These are phyloP conservation scores for Aleadryas rufinucha DNA, from an alignment of 2,113 vertebrate species.

Conservation along the genomic window DNA sequence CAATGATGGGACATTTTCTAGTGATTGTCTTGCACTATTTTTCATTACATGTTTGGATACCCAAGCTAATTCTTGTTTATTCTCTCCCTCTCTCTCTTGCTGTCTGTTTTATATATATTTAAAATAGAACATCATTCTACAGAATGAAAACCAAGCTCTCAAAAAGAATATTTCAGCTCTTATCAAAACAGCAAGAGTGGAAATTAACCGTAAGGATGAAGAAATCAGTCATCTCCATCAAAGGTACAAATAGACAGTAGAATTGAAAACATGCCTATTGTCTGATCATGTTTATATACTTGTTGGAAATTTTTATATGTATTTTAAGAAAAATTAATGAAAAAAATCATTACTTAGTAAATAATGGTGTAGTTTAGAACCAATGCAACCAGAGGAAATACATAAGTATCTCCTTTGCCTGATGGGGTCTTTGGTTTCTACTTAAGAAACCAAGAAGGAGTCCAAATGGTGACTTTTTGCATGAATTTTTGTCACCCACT, in stretches of 20 bases:
- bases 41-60: not conserved
- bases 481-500: not conserved
- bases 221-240: slow-evolving; percentile 88
- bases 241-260: slow-evolving; percentile 68
- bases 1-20: not conserved
- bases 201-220: slow-evolving; percentile 91
- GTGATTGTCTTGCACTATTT: not conserved
- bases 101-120: not conserved
- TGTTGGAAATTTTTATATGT: not conserved
- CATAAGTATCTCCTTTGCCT: not conserved
- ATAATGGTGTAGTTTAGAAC: not conserved
- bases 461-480: not conserved
- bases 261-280: not conserved
- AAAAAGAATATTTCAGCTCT: slow-evolving; percentile 97
- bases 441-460: not conserved
- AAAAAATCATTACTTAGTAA: not conserved
- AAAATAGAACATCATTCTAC: slow-evolving; percentile 83
- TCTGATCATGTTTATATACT: not conserved
- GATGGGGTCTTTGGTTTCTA: not conserved
- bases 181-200: slow-evolving; percentile 90
- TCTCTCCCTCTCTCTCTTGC: not conserved
- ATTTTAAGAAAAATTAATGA: not conserved
- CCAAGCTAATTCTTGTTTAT: not conserved
- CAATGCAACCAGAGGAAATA: not conserved
- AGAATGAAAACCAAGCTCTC: slow-evolving; percentile 85